These are phyloP conservation scores for Epinephelus malabaricus DNA, from an alignment of 2,797 vertebrate species.

Conservation along the genomic window DNA sequence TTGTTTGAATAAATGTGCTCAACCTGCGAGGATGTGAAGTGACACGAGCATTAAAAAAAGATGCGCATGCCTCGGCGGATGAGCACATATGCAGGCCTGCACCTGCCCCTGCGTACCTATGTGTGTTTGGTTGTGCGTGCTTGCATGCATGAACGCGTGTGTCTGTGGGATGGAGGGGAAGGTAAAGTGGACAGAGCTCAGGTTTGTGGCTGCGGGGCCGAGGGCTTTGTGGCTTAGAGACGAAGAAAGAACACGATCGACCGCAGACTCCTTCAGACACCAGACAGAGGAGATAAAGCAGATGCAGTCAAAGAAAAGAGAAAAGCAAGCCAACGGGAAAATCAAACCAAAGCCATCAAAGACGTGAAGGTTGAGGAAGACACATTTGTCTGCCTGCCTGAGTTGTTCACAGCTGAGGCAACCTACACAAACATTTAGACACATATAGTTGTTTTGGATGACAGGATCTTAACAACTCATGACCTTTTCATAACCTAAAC, in stretches of 20 bases:
- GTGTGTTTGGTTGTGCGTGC: slow-evolving; percentile 9
- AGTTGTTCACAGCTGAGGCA: slow-evolving; percentile 48
- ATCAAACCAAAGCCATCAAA: slow-evolving; percentile 53
- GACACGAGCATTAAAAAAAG: slow-evolving; percentile 67
- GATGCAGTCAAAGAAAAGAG: slow-evolving; percentile 25
- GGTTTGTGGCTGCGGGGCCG: slow-evolving; percentile 7
- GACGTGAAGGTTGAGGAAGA: slow-evolving; percentile 63
- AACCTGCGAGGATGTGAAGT: slow-evolving; percentile 50
- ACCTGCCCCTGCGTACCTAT: background rate
- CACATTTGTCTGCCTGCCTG: slow-evolving; percentile 54
- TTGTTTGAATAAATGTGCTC: slow-evolving; percentile 48
- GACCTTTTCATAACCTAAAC: slow-evolving; percentile 42
- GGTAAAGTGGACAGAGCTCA: slow-evolving; percentile 32
- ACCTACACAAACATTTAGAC: slow-evolving; percentile 41
- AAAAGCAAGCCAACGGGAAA: slow-evolving; percentile 42
- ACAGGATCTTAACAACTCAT: slow-evolving; percentile 22
- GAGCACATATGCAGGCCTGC: slow-evolving; percentile 20
- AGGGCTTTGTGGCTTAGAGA: slow-evolving; percentile 46
- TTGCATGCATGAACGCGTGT: slow-evolving; percentile 19
- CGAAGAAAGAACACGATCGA: slow-evolving; percentile 41
- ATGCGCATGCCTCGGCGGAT: slow-evolving; percentile 36
- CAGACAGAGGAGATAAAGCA: slow-evolving; percentile 40
- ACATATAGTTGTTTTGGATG: slow-evolving; percentile 3
- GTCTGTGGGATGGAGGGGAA: slow-evolving; percentile 8
- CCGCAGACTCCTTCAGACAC: slow-evolving; percentile 40